Conservation (phyloP, 1,140 invertebrate species). For the Apocrypta bakeri region DNA sequence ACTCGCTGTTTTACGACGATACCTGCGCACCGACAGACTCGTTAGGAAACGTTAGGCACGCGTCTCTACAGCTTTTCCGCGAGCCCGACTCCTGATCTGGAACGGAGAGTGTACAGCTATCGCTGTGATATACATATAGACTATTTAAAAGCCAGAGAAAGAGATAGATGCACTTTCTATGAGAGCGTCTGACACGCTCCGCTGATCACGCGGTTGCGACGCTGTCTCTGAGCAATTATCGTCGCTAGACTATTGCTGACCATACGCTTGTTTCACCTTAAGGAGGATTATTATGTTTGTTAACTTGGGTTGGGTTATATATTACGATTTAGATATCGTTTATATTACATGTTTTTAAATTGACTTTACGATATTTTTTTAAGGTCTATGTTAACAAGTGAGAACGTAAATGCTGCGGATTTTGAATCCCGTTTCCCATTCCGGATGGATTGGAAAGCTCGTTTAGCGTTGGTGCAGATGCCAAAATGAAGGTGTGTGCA, state of each 20-base stretch:
- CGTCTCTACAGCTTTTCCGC: background rate
- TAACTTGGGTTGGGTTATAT: no score
- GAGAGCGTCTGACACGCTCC: background rate
- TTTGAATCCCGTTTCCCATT: background rate
- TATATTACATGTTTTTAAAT: no score
- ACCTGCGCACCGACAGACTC: background rate
- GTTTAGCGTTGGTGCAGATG: background rate
- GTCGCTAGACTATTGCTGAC: background rate
- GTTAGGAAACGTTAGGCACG: background rate
- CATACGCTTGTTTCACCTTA: no score
- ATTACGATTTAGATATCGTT: no score
- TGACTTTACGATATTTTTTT: no score
- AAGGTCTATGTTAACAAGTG: no score
- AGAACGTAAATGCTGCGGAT: no score
- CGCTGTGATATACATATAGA: no score
- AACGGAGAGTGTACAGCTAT: background rate
- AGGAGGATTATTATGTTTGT: no score
- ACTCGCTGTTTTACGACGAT: background rate
- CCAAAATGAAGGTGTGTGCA: slow-evolving; percentile 1
- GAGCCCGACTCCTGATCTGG: background rate
- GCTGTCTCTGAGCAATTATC: background rate
- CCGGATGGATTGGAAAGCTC: slow-evolving; percentile 21
- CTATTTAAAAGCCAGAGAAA: no score
- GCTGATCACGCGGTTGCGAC: background rate
- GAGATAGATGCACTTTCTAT: slow-evolving; percentile 14